Base-by-base conservation (phyloP, 1,140 invertebrate species). In the Oscheius sp. region DNA sequence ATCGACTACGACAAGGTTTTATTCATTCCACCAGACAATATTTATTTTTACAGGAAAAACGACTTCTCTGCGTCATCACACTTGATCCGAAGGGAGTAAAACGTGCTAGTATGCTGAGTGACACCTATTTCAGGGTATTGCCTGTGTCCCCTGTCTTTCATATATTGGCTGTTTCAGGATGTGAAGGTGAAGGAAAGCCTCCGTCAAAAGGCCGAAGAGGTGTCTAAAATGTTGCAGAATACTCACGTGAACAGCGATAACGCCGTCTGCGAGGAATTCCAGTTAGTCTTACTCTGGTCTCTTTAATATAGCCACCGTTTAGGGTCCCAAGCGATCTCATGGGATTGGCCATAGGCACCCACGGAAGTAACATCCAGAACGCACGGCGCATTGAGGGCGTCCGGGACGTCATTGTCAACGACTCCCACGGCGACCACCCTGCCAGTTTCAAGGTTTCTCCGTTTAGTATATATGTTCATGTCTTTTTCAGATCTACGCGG, bases 121-220 rank as follows among this genome's bases (percentile, higher is more conserved):
- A 63, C 15, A 63, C 35, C 28, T 63, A 36, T 26, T 63, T 63
- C 36, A 63, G 29, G 36, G 61, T 63, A 34, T 42, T 63, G 26
- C 0, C 31, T 32, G 20, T 59, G 13, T 20, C 23, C 42, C 18
- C 42, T 23, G 13, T 63, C 35, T 32, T 63, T 63, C 10, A 63
- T 32, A 34, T n/a, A 63, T 26, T 32, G 32, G 18, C 15, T 35
- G 18, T 63, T 63, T 42, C n/a, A 63, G 61, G 61, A 63, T 26
- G 61, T 32, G 28, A 10, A 34, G 31, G 26, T 34, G 31, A 63
- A 63, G 61, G 32, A 36, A 38, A 63, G 31, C 26, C 29, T 63
- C 28, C 10, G 32, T 13, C 61, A 63, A 32, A 29, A 34, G 26
- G 35, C 15, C 28, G 31, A 63, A 10, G 61, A 63, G 36, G 35